Percentiles rank a stretch among this genome's conserved stretches.
Conservation (phyloP, 2,113 vertebrate genomes). For the Gymnorhina tibicen region DNA sequence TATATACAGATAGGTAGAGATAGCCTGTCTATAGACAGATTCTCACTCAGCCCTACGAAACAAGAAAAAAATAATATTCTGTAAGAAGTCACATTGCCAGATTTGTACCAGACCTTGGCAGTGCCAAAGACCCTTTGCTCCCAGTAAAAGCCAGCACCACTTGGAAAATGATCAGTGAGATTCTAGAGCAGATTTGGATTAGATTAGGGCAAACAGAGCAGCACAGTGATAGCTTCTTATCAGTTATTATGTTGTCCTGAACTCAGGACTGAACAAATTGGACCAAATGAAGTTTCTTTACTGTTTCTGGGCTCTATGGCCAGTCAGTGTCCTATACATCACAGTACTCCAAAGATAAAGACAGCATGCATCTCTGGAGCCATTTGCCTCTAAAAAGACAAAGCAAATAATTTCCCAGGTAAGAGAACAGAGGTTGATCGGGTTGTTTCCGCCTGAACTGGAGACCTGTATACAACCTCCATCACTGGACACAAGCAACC, state of each 20-base stretch:
- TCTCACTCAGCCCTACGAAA: background rate
- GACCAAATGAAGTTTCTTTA: background rate
- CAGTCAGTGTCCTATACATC: rapidly evolving
- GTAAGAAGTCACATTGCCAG: background rate
- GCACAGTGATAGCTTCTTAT: background rate
- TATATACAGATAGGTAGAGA: background rate
- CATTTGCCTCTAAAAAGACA: background rate
- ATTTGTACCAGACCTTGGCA: background rate
- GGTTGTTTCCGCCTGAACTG: background rate
- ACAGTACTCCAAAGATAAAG: background rate
- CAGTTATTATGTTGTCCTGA: background rate
- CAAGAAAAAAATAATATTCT: background rate
- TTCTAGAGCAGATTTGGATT: background rate
- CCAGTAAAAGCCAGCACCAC: background rate
- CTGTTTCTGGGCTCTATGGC: background rate
- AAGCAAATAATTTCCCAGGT: background rate
- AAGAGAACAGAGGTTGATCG: background rate
- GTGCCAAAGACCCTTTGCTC: background rate
- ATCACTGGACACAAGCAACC: background rate
- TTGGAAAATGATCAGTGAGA: background rate
- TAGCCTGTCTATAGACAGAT: background rate
- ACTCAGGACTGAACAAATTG: background rate
- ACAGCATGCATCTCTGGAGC: background rate
- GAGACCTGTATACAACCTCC: background rate
- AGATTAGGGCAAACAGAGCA: background rate